phyloP scores from a whole-genome alignment of 2,888 invertebrate genomes.

The Tetanocera ferruginea region DNA sequence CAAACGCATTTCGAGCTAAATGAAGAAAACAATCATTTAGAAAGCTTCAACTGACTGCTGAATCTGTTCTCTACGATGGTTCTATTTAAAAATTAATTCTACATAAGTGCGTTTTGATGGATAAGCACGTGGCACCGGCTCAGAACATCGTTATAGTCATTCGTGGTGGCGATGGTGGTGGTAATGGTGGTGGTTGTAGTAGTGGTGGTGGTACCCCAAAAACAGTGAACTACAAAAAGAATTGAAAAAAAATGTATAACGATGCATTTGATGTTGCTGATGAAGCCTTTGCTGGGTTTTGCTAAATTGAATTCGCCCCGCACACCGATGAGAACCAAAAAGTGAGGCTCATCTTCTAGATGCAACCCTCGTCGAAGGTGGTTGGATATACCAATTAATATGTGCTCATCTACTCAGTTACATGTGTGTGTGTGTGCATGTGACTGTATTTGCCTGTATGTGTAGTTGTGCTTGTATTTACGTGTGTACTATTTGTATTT shows the following conservation, averaged over 20 bases:
- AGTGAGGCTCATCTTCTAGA: conserved; percentile 7
- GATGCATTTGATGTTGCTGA: not conserved
- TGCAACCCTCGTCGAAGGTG: conserved; percentile 32
- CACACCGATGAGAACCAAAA: not conserved
- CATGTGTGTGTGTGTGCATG: not conserved
- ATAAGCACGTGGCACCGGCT: conserved; percentile 50
- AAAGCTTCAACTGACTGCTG: conserved; percentile 55
- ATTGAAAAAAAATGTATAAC: not conserved
- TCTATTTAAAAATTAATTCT: conserved; percentile 64
- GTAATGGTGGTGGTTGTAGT: not conserved
- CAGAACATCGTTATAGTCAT: not conserved
- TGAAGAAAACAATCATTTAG: conserved; percentile 57
- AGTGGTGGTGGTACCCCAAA: not conserved
- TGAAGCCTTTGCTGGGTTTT: conserved; percentile 12
- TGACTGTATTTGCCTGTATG: not conserved
- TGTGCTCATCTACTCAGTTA: not conserved
- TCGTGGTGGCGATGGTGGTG: not conserved
- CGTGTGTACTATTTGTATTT: not conserved
- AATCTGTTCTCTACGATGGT: conserved; percentile 21
- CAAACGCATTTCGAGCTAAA: not conserved
- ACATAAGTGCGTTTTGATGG: conserved; percentile 62
- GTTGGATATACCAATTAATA: conserved; percentile 1
- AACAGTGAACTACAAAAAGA: not conserved
- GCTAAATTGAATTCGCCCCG: conserved; percentile 22
- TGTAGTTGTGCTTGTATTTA: conserved; percentile 1